A percentile compares a stretch with the other conserved stretches of the same genome.
phyloP scores from a whole-genome alignment of 2,113 vertebrate genomes.

The Diphyllodes magnificus region DNA sequence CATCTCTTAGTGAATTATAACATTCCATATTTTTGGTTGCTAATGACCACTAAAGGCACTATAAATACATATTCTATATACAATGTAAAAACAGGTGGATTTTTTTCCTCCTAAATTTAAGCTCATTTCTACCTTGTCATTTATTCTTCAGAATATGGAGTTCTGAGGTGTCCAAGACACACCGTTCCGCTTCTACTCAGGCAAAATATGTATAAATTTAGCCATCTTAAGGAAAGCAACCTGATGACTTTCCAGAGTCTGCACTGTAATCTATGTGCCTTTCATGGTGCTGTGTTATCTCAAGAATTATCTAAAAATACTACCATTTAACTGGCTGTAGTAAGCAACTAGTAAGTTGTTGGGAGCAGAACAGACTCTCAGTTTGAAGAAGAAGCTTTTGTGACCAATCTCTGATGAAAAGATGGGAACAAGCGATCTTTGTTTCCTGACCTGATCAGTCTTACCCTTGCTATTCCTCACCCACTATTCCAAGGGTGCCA shows the following conservation, averaged over 20 bases:
- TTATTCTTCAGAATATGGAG: not conserved
- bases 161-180: not conserved
- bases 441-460: not conserved
- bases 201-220: not conserved
- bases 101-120: not conserved
- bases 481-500: not conserved
- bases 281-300: not conserved
- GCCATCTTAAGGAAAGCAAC: not conserved
- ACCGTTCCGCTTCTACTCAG: not conserved
- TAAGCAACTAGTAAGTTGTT: not conserved
- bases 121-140: not conserved
- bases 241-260: not conserved
- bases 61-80: not conserved
- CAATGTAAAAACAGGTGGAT: not conserved
- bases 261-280: not conserved
- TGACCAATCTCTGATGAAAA: not conserved
- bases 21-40: not conserved
- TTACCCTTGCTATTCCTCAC: not conserved
- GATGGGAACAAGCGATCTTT: not conserved
- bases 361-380: not conserved
- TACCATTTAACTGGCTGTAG: not conserved
- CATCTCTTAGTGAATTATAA: not conserved
- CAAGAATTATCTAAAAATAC: not conserved
- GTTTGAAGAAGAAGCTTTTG: not conserved
- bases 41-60: not conserved